Evolutionary conservation across 2,113 vertebrate species (phyloP), one percentile per base, ranked within the genome.

Genomic region (Dipodomys spectabilis): DNA sequence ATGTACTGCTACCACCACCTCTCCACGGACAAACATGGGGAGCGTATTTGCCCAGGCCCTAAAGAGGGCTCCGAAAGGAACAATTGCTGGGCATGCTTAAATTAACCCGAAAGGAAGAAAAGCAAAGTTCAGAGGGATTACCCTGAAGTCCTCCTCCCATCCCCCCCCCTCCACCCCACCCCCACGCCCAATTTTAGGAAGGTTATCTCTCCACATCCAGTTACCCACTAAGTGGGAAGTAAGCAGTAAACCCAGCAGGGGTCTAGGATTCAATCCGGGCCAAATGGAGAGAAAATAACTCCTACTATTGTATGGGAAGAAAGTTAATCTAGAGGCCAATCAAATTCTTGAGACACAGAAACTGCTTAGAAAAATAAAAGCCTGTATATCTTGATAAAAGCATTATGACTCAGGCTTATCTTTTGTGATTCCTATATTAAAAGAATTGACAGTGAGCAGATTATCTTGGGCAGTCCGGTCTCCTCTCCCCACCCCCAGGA

Each of bases 161-260:
- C 8, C 49, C 8, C 49, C 49, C 91, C 94, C 97, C 88, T 90
- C 95, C 90, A 95, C 97, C 97, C 97, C 91, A 88, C 97, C 97
- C 98, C 97, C 97, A 97, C 97, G 92, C 97, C 98, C 97, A 98
- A 98, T 98, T 98, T 98, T 98, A 98, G 98, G 98, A 98, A 98
- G 98, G 98, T 98, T 98, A 98, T 98, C 98, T 98, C 97, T 97
- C 97, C 97, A 97, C 98, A 98, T 98, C 98, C 98, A 98, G 97
- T 98, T 98, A 98, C 98, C 98, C 98, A 98, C 97, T 98, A 98
- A 98, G 98, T 98, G 97, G 97, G 96, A 98, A 98, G 98, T 98
- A 98, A 98, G 98, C 98, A 97, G 98, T 98, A 97, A 98, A 98
- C 98, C 97, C 98, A 98, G 98, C 98, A 98, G 98, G 98, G 98